phyloP scores from a whole-genome alignment of 2,888 invertebrate genomes.

The Lepidochrysops patricia region DNA sequence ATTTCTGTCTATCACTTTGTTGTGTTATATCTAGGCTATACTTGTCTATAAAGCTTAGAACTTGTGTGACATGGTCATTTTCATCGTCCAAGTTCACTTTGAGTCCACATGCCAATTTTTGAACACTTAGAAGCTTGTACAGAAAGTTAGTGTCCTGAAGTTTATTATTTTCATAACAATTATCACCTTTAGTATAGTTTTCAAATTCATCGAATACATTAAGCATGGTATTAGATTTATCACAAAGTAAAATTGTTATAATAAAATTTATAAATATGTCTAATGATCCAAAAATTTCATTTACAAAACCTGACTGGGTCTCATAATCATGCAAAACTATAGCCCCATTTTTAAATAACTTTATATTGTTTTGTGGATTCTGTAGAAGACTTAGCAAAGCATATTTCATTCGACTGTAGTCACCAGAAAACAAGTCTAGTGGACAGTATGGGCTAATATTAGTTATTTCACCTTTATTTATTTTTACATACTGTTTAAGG shows the following conservation, averaged over 20 bases:
- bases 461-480: constrained; percentile 65
- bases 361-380: constrained; percentile 79
- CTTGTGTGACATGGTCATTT: constrained; percentile 37
- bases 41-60: constrained; percentile 34
- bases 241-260: constrained; percentile 38
- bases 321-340: constrained; percentile 40
- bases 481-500: constrained; percentile 72
- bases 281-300: constrained; percentile 34
- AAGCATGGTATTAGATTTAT: constrained; percentile 22
- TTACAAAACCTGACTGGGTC: constrained; percentile 30
- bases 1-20: constrained; percentile 30
- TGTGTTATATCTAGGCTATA: constrained; percentile 33
- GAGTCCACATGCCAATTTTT: constrained; percentile 40
- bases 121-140: constrained; percentile 40
- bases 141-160: constrained; percentile 34
- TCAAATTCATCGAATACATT: constrained; percentile 21
- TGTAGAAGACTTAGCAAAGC: constrained; percentile 65
- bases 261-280: constrained; percentile 47
- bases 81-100: constrained; percentile 22
- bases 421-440: constrained; percentile 80
- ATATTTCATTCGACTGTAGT: constrained; percentile 66
- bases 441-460: constrained; percentile 79
- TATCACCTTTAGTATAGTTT: constrained; percentile 14
- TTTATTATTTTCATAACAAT: constrained; percentile 31
- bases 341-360: constrained; percentile 67